Base-by-base conservation (phyloP, 2,797 vertebrate genomes). In the Sebastes paucispinis region DNA sequence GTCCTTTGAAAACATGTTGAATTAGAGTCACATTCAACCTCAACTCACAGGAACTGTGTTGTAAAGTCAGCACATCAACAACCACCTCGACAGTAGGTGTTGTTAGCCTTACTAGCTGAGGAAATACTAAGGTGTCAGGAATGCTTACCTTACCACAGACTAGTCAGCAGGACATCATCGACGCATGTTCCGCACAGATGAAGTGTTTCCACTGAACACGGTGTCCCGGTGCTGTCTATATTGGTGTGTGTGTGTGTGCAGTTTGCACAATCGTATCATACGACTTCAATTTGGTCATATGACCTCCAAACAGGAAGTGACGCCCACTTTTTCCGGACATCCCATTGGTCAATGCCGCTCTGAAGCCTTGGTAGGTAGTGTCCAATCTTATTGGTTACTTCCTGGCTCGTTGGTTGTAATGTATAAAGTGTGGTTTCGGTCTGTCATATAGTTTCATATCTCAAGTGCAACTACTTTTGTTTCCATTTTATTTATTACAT, bases 221-320 rank as follows among this genome's bases (percentile, higher is more conserved):
- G 2, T 22, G 6, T 73, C 5, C 50, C 31, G 1, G 1, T 6
- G 39, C 32, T 32, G 8, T 27, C 25, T 27, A 25, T 25, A 25
- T 25, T 25, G 25, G 36, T 0, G 36, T 14, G 36, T 0, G 60
- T 64, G 25, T 47, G 5, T 0, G 4, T 9, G 10, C 6, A 11
- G 11, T 5, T 1, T 2, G 8, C 36, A 67, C 77, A 20, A 75
- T 24, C 55, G 47, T 6, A 58, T 89, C 94, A 93, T 1, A 22
- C 73, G 89, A 88, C 81, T 91, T 80, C 50, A 71, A 91, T 93
- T 91, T 83, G 63, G 65, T 94, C 93, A 93, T 29, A 16, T 93
- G 93, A 93, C 24, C 8, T 1, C 2, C 5, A 68, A 75, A 91
- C 74, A 32, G 90, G 91, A 94, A 93, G 85, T 93, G 11, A 77